Percentiles rank a stretch among this genome's conserved stretches.
Evolutionary conservation across 2,113 vertebrate species (phyloP).

Genomic region (Axis porcinus): DNA sequence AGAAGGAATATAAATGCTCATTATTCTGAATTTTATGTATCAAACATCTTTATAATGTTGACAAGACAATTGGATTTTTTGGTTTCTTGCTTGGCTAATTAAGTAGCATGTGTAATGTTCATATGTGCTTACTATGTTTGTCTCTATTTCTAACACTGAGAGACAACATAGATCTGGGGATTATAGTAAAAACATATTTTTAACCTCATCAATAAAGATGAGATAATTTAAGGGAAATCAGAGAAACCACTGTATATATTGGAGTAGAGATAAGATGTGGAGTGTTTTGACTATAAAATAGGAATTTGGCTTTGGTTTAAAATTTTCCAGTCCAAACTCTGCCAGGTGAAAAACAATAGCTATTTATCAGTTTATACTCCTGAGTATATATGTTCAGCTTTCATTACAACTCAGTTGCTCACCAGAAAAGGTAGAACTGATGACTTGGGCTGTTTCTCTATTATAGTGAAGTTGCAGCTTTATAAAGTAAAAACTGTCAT

Average conservation of each 20-base stretch:
- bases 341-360: constrained; percentile 11
- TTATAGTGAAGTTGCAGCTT: constrained; percentile 50
- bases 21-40: background rate
- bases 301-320: constrained; percentile 16
- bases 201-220: background rate
- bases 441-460: constrained; percentile 40
- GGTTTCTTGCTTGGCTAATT: background rate
- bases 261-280: background rate
- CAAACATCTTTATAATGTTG: background rate
- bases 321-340: constrained; percentile 51
- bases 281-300: background rate
- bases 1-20: background rate
- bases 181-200: background rate
- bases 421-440: constrained; percentile 53
- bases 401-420: background rate
- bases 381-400: background rate
- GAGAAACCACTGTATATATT: background rate
- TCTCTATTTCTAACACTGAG: background rate
- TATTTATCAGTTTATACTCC: background rate
- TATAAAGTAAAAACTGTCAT: constrained; percentile 72
- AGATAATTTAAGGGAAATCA: background rate
- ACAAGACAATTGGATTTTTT: background rate
- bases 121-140: background rate
- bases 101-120: background rate
- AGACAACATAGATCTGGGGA: background rate